Base-by-base conservation (phyloP, 2,113 vertebrate species). In the Calypte anna region DNA sequence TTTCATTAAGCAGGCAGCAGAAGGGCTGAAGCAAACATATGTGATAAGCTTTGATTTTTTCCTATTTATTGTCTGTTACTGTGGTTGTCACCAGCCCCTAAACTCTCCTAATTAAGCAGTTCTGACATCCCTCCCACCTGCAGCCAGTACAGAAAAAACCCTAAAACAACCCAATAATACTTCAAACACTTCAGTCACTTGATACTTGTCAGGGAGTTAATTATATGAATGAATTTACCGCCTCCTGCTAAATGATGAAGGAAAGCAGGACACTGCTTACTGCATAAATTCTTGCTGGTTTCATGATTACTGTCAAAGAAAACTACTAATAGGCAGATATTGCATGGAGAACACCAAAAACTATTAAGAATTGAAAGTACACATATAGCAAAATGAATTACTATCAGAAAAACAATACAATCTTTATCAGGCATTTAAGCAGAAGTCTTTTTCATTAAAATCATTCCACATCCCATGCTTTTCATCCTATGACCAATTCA, bases 301-400 rank as follows among this genome's bases (percentile, higher is more conserved):
- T 95, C 82, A 87, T 50, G 55, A 82, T 94, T 80, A 69, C 51
- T 82, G 82, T 68, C 82, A 95, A 46, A 53, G 74, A 89, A 88
- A 84, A 87, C 38, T 6, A 92, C 84, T 91, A 88, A 80, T 48
- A 85, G 84, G 63, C 76, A 91, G 91, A 33, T 54, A 82, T 1
- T 38, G 44, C 55, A 67, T 3, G 1, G 18, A 82, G 46, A 75
- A 78, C 51, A 76, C 76, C 67, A 79, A 76, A 79, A 74, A 21
- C 31, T 10, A 31, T 6, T n/a, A 33, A 78, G 54, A 80, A 85
- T 82, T 44, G 33, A 83, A 74, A 46, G 82, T 43, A 75, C 24
- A 78, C 22, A 40, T 21, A 20, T 2, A 36, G 62, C 28, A 90
- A 79, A 79, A 86, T 21, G 3, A 81, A 86, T 50, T 48, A 19